Conservation (phyloP, 2,888 invertebrate genomes). For the Cataglyphis albicans region DNA sequence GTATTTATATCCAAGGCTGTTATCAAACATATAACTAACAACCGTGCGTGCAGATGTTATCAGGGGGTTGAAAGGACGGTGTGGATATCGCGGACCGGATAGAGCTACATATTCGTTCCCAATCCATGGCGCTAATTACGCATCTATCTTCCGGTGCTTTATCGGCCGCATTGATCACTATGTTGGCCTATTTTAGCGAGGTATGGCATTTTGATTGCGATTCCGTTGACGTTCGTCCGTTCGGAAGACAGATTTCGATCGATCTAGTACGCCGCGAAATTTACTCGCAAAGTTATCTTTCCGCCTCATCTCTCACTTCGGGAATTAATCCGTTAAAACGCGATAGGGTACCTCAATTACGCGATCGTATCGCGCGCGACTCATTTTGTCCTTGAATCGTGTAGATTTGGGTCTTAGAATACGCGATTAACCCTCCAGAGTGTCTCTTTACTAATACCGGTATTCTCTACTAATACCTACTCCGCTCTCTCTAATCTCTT, state of each 20-base stretch:
- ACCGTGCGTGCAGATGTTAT: conserved; percentile 52
- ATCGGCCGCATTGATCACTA: conserved; percentile 48
- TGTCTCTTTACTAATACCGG: not conserved
- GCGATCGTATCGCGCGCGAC: conserved; percentile 23
- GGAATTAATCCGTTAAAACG: conserved; percentile 20
- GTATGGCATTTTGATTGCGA: conserved; percentile 54
- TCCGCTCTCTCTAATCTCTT: conserved; percentile 45
- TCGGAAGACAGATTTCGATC: conserved; percentile 24
- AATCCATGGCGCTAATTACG: conserved; percentile 63
- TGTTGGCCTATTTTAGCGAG: conserved; percentile 41
- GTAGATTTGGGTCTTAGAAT: conserved; percentile 20
- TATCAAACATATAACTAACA: conserved; percentile 45
- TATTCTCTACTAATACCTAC: conserved; percentile 22
- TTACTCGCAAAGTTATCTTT: not conserved
- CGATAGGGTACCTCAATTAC: not conserved
- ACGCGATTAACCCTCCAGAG: conserved; percentile 18
- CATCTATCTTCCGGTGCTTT: conserved; percentile 61
- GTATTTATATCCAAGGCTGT: conserved; percentile 34
- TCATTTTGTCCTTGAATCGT: conserved; percentile 20
- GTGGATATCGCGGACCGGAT: conserved; percentile 31
- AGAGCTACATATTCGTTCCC: conserved; percentile 48
- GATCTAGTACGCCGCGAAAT: not conserved
- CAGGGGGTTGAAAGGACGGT: conserved; percentile 4
- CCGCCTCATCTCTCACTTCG: not conserved
- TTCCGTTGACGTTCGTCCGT: conserved; percentile 27